Evolutionary conservation across 2,113 vertebrate species (phyloP).

Genomic region (Heloderma charlesbogerti): DNA sequence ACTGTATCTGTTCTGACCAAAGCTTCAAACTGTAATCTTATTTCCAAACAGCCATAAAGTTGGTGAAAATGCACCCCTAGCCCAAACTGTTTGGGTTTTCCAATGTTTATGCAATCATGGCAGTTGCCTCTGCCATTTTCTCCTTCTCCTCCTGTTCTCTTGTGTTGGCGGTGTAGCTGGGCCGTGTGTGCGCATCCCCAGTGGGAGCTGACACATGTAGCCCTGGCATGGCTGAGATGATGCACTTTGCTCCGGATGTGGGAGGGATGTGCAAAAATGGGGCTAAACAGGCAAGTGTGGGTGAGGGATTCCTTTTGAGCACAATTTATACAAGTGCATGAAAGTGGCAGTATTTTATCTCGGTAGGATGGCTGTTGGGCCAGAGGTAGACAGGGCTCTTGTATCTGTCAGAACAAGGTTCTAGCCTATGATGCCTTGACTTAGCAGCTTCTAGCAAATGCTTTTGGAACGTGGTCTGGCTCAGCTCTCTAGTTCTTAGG

Average conservation of each 20-base stretch:
- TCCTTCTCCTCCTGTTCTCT: constrained; percentile 18
- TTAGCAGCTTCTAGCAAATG: neutral
- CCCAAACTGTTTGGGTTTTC: constrained; percentile 25
- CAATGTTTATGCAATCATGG: constrained; percentile 16
- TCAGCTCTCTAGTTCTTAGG: neutral
- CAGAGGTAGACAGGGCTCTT: constrained; percentile 9
- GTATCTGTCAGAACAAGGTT: neutral
- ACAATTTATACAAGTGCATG: neutral
- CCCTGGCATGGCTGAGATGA: constrained; percentile 16
- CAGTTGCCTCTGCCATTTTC: constrained; percentile 14
- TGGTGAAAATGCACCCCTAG: constrained; percentile 13
- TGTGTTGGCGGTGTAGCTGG: constrained; percentile 10
- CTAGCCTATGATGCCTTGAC: constrained; percentile 16
- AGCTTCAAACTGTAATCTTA: constrained; percentile 11
- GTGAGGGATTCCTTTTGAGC: neutral
- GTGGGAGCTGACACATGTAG: constrained; percentile 37
- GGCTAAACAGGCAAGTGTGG: neutral
- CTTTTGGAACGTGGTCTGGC: neutral
- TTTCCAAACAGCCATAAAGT: constrained; percentile 9
- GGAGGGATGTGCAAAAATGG: neutral
- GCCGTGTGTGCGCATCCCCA: constrained; percentile 34
- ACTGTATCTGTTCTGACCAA: constrained; percentile 11
- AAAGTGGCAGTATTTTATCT: neutral
- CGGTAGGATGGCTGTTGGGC: neutral
- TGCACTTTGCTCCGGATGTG: neutral